Evolutionary conservation across 2,888 invertebrate species (phyloP).

Genomic region (Laspeyria flexula): DNA sequence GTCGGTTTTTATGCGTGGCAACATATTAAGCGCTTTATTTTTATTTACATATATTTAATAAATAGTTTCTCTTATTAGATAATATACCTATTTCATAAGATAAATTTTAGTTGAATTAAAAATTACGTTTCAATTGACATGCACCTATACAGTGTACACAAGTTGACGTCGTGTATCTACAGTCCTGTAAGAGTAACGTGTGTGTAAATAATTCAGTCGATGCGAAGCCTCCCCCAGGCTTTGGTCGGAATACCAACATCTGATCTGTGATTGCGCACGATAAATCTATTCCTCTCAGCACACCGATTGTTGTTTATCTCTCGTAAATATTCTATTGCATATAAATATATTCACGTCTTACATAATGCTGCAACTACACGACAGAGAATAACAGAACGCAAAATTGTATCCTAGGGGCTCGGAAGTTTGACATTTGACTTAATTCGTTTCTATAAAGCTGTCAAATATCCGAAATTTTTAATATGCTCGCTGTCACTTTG

Average conservation of each 20-base stretch:
- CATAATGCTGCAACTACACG: not conserved
- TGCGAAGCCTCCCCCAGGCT: conserved; percentile 70
- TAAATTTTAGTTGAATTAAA: conserved; percentile 42
- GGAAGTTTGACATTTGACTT: too few species aligned
- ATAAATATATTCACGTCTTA: conserved; percentile 20
- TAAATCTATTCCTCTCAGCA: conserved; percentile 73
- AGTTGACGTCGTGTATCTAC: conserved; percentile 20
- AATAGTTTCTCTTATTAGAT: too few species aligned
- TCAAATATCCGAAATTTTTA: too few species aligned
- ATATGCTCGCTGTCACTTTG: too few species aligned
- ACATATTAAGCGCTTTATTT: too few species aligned
- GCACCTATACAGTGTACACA: conserved; percentile 44
- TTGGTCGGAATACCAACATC: conserved; percentile 79
- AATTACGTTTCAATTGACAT: conserved; percentile 52
- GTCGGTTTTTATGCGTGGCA: too few species aligned
- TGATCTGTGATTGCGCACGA: conserved; percentile 80
- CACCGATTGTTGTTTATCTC: conserved; percentile 55
- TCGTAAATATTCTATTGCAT: conserved; percentile 49
- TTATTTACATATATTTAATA: too few species aligned
- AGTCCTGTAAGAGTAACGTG: conserved; percentile 56
- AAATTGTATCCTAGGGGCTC: too few species aligned
- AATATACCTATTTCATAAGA: too few species aligned
- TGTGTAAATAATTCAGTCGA: conserved; percentile 81
- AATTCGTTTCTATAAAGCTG: too few species aligned
- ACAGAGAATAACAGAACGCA: too few species aligned